A percentile compares a stretch with the other conserved stretches of the same genome.
phyloP scores from a whole-genome alignment of 1,140 invertebrate genomes.

The Pogonognathellus flavescens region DNA sequence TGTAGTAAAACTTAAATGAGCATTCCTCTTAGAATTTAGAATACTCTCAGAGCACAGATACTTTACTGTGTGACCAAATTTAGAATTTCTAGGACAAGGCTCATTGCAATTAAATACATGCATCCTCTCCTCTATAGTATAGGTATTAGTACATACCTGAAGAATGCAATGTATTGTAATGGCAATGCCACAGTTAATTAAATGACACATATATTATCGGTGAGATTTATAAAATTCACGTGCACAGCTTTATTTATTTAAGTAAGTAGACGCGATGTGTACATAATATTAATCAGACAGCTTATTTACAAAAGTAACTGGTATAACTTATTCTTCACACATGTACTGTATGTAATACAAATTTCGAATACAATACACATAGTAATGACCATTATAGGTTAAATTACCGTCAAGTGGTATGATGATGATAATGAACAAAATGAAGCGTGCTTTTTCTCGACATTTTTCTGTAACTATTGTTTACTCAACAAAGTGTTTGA shows the following conservation, averaged over 20 bases:
- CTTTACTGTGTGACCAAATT: conserved; percentile 27
- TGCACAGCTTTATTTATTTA: no score
- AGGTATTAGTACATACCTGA: no score
- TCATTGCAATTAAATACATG: neutral
- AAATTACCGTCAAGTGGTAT: conserved; percentile 4
- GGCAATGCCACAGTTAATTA: neutral
- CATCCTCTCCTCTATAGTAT: no score
- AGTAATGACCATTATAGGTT: neutral
- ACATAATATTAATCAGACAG: neutral
- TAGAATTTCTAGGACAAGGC: conserved; percentile 33
- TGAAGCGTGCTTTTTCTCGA: conserved; percentile 33
- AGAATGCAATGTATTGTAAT: neutral
- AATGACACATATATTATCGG: no score
- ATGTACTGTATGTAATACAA: conserved; percentile 21
- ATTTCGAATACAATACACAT: no score
- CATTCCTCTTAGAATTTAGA: neutral
- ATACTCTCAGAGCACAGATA: no score
- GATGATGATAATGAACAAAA: conserved; percentile 20
- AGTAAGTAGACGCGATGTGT: neutral
- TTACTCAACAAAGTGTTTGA: neutral
- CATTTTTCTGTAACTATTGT: conserved; percentile 6
- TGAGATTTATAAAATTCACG: no score
- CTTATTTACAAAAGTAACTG: neutral
- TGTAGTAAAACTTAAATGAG: neutral
- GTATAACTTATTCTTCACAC: conserved; percentile 1